Conservation (phyloP, 2,888 invertebrate genomes). For the Magallana nippona region DNA sequence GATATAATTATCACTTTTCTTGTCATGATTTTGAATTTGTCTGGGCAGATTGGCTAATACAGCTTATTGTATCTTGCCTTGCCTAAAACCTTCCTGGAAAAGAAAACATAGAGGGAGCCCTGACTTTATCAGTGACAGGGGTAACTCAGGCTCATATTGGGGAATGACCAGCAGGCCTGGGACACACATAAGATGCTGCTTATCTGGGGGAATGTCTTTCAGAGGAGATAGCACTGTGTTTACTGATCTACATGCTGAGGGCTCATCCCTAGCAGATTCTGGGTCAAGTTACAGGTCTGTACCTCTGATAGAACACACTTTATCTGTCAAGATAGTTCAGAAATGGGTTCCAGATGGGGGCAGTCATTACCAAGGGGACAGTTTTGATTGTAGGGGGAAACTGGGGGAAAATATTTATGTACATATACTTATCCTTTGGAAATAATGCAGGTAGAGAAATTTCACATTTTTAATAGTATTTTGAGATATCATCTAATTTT, state of each 20-base stretch:
- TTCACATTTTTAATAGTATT: no score
- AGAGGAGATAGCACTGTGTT: constrained; percentile 29
- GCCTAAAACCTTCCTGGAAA: constrained; percentile 1
- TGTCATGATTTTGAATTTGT: constrained; percentile 19
- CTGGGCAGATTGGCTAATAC: constrained; percentile 9
- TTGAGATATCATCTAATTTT: no score
- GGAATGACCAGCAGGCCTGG: constrained; percentile 25
- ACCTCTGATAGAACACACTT: constrained; percentile 32
- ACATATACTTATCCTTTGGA: no score
- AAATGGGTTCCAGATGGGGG: constrained; percentile 34
- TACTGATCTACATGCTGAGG: constrained; percentile 32
- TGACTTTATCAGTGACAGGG: constrained; percentile 29
- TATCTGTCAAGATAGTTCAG: constrained; percentile 35
- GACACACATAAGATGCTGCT: constrained; percentile 29
- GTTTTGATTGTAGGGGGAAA: constrained; percentile 16
- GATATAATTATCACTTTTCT: constrained; percentile 19
- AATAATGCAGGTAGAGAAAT: no score
- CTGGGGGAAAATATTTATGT: not conserved
- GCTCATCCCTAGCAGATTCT: constrained; percentile 22
- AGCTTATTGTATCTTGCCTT: constrained; percentile 22
- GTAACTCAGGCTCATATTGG: constrained; percentile 22
- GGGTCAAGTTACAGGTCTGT: constrained; percentile 33
- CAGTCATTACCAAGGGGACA: constrained; percentile 26
- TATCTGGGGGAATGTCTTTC: constrained; percentile 26
- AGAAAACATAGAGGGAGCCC: constrained; percentile 1